Percentiles rank a stretch among this genome's conserved stretches.
These are phyloP conservation scores for Heliopora coerulea DNA, from an alignment of 92 coral and sea anemone species.

Conservation along the genomic window DNA sequence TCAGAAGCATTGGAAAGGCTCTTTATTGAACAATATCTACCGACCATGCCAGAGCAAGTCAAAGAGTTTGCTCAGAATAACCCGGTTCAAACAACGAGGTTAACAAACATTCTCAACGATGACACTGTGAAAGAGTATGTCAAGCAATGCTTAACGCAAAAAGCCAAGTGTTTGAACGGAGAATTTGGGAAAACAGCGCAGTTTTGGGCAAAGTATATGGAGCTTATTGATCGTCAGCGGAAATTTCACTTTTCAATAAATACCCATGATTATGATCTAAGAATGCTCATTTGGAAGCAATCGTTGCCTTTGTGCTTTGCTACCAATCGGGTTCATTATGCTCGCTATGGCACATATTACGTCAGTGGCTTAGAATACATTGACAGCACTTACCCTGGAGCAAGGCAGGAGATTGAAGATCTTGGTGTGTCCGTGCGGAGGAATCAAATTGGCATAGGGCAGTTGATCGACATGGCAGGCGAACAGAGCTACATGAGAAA, in stretches of 20 bases:
- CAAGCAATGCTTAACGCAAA: too few species aligned
- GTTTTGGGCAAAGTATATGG: slow-evolving; percentile 22
- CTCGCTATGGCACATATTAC: slow-evolving; percentile 28
- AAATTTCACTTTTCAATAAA: slow-evolving; percentile 13
- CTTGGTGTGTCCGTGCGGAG: slow-evolving; percentile 16
- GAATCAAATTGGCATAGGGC: slow-evolving; percentile 25
- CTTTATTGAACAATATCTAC: too few species aligned
- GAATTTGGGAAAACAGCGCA: slow-evolving; percentile 24
- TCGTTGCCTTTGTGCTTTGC: slow-evolving; percentile 16
- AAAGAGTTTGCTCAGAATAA: not conserved
- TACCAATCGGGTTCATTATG: slow-evolving; percentile 24
- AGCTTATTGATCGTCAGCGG: slow-evolving; percentile 8
- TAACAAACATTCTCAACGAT: too few species aligned
- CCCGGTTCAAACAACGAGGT: too few species aligned
- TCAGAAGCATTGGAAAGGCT: slow-evolving; percentile 21
- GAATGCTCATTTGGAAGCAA: slow-evolving; percentile 14
- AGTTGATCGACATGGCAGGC: slow-evolving; percentile 10
- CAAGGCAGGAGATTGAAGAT: slow-evolving; percentile 24
- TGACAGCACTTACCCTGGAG: slow-evolving; percentile 30
- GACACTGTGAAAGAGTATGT: too few species aligned
- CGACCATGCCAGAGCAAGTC: not conserved
- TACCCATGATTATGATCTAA: slow-evolving; percentile 14
- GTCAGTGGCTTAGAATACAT: not conserved
- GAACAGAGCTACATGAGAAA: slow-evolving; percentile 20
- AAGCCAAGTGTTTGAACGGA: slow-evolving; percentile 24